Base-by-base conservation (phyloP, 1,140 invertebrate species). In the Rhysida immarginata region DNA sequence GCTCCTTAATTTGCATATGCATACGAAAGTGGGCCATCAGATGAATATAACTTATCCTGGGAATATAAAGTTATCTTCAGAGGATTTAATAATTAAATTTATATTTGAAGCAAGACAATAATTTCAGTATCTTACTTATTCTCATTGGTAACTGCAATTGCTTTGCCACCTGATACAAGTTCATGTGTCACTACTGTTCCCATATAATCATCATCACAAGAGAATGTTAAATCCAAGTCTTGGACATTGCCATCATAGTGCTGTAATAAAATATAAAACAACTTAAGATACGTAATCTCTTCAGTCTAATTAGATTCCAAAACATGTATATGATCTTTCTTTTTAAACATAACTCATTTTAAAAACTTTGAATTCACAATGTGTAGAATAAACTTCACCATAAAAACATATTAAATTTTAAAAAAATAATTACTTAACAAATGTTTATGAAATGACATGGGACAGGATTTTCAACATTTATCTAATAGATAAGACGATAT, bases 1-100 rank as follows among this genome's bases (percentile, higher is more conserved):
- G 96, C 53, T 97, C 88, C 64, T 87, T 86, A 57, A 96, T 96
- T 77, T 98, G 95, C 3, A 84, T 84, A 66, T 96, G 88, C 85
- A 99, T 96, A 59, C 93, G 82, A 69, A 96, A 98, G 69, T 95
- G 91, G 2, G 96, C 96, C 91, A 99, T 96, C 61, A 92, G 74
- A 71, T 99, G 96, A 46, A 99, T 94, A 69, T 98, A 98, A 65
- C 87, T 87, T 55, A 97, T 96, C 74, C 86, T 90, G 66, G 18
- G 63, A 35, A 35, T 8, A 35, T 35, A 35, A 35, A 35, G 16
- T 35, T 8, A 35, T n/a, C n/a, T n/a, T n/a, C n/a, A n/a, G n/a
- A n/a, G n/a, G n/a, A n/a, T n/a, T n/a, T n/a, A n/a, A n/a, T n/a
- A n/a, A n/a, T n/a, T n/a, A n/a, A n/a, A n/a, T n/a, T n/a, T n/a